These are phyloP conservation scores for Dendroctonus valens DNA, from an alignment of 1,140 invertebrate species.

Conservation along the genomic window DNA sequence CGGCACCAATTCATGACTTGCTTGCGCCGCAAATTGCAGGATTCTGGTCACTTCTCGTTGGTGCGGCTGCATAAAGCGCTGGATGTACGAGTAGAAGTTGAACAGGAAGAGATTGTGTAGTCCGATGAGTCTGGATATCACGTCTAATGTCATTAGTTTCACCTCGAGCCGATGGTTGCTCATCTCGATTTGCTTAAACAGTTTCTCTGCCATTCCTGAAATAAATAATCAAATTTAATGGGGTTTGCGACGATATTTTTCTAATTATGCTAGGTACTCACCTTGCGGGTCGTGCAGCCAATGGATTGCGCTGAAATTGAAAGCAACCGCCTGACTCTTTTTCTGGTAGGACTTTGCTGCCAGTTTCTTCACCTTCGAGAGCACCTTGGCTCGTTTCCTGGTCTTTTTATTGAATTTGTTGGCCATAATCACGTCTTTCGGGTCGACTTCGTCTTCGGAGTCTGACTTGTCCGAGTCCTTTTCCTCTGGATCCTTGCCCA, in stretches of 20 bases:
- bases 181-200: slow-evolving; percentile 85
- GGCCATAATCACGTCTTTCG: slow-evolving; percentile 80
- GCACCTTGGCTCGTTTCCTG: slow-evolving; percentile 86
- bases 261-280: slow-evolving; percentile 42
- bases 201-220: slow-evolving; percentile 81
- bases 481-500: slow-evolving; percentile 80
- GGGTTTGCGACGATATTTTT: neutral
- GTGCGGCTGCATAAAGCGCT: slow-evolving; percentile 89
- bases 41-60: slow-evolving; percentile 95
- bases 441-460: slow-evolving; percentile 71
- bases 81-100: slow-evolving; percentile 93
- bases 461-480: slow-evolving; percentile 72
- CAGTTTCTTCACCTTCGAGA: slow-evolving; percentile 87
- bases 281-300: slow-evolving; percentile 94
- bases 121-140: slow-evolving; percentile 94
- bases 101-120: slow-evolving; percentile 91
- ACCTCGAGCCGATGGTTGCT: slow-evolving; percentile 95
- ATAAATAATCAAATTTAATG: slow-evolving; percentile 1
- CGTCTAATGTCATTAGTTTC: slow-evolving; percentile 91
- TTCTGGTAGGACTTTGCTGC: slow-evolving; percentile 86
- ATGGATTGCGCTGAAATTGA: slow-evolving; percentile 94
- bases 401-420: slow-evolving; percentile 97
- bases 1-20: slow-evolving; percentile 93
- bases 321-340: slow-evolving; percentile 73
- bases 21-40: slow-evolving; percentile 92